A percentile compares a stretch with the other conserved stretches of the same genome.
phyloP scores from a whole-genome alignment of 2,113 vertebrate species.

The Murina feae region DNA sequence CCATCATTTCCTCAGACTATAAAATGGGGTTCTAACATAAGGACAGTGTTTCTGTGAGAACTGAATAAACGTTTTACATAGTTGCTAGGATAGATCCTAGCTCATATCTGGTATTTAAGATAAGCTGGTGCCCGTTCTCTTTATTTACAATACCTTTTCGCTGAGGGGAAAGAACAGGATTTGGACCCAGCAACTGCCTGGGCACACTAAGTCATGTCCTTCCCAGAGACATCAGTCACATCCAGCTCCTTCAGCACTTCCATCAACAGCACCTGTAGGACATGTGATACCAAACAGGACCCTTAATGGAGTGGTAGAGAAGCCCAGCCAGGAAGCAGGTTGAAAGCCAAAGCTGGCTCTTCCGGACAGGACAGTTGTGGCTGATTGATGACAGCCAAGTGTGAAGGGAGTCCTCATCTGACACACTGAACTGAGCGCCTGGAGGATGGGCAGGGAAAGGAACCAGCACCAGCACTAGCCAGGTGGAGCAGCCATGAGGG shows the following conservation, averaged over 20 bases:
- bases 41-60: not conserved
- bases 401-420: slow-evolving; percentile 56
- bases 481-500: not conserved
- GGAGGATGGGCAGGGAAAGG: not conserved
- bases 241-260: slow-evolving; percentile 20
- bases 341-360: slow-evolving; percentile 35
- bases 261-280: slow-evolving; percentile 22
- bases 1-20: not conserved
- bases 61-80: not conserved
- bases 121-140: not conserved
- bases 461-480: not conserved
- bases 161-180: not conserved
- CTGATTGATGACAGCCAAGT: slow-evolving; percentile 29
- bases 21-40: not conserved
- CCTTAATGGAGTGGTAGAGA: not conserved
- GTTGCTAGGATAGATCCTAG: not conserved
- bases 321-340: slow-evolving; percentile 15
- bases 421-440: not conserved
- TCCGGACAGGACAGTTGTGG: slow-evolving; percentile 11
- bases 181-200: not conserved
- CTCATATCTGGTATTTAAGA: slow-evolving; percentile 14
- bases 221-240: slow-evolving; percentile 39
- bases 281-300: slow-evolving; percentile 13
- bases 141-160: slow-evolving; percentile 40
- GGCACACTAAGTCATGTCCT: not conserved